A percentile compares a stretch with the other conserved stretches of the same genome.
These are phyloP conservation scores for Polypterus bichir DNA, from an alignment of 2,113 vertebrate genomes.

Conservation along the genomic window DNA sequence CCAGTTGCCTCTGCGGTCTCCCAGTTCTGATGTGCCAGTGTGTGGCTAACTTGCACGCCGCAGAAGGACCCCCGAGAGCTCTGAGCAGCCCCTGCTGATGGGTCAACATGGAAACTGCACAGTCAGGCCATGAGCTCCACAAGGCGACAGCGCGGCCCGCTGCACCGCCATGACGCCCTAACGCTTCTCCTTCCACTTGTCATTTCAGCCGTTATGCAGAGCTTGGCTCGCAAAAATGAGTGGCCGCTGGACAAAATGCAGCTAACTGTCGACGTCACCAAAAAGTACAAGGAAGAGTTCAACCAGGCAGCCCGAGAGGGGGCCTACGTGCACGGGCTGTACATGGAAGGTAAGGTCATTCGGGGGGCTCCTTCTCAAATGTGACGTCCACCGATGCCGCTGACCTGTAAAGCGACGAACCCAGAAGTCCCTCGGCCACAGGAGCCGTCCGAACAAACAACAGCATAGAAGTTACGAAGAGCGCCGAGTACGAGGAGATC, in stretches of 20 bases:
- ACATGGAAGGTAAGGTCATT: conserved; percentile 41
- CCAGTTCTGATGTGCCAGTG: too few species aligned
- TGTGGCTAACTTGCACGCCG: too few species aligned
- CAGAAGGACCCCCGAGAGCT: too few species aligned
- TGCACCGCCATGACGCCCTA: too few species aligned
- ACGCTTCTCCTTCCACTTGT: background rate
- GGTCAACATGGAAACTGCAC: too few species aligned
- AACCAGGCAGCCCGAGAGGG: conserved; percentile 53
- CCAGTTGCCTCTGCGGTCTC: too few species aligned
- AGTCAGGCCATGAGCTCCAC: too few species aligned
- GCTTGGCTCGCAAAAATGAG: conserved; percentile 59
- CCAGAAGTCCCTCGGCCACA: conserved; percentile 13
- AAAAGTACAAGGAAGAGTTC: conserved; percentile 65
- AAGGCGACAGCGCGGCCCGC: too few species aligned
- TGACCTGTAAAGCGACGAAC: too few species aligned
- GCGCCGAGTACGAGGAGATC: conserved; percentile 15
- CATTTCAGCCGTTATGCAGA: conserved; percentile 48
- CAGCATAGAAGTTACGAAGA: conserved; percentile 32
- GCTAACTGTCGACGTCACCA: conserved; percentile 46
- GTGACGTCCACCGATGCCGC: too few species aligned
- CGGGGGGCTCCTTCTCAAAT: too few species aligned
- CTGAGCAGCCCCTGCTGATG: too few species aligned
- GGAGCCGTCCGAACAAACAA: conserved; percentile 31
- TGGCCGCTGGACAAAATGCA: conserved; percentile 63
- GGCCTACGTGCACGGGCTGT: conserved; percentile 42